Percentiles rank a stretch among this genome's conserved stretches.
phyloP scores from a whole-genome alignment of 2,888 invertebrate genomes.

The Lasioglossum malachurum region DNA sequence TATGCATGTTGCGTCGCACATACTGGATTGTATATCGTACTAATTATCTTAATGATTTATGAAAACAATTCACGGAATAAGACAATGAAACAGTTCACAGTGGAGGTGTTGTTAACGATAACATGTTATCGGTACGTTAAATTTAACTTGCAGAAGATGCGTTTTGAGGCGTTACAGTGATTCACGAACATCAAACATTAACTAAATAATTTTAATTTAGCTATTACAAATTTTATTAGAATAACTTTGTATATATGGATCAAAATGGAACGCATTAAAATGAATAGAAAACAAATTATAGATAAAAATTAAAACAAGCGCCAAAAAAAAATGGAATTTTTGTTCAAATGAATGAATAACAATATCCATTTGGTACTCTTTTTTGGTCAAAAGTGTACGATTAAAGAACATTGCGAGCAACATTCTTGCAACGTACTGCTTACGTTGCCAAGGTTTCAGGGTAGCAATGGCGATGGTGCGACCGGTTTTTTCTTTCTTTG shows the following conservation, averaged over 20 bases:
- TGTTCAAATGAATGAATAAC: neutral
- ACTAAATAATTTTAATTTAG: rapidly evolving
- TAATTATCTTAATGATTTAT: conserved; percentile 3
- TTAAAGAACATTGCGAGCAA: neutral
- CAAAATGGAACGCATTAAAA: neutral
- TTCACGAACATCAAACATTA: neutral
- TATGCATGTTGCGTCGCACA: neutral
- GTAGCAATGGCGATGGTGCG: neutral
- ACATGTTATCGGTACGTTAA: neutral
- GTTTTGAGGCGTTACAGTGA: neutral
- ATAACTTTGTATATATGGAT: neutral
- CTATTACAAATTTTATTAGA: neutral
- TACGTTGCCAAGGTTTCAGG: neutral
- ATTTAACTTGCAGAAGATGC: neutral
- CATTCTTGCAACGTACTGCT: neutral
- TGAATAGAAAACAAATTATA: neutral
- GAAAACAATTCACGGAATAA: neutral
- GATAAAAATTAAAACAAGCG: neutral
- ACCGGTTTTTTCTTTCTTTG: conserved; percentile 15
- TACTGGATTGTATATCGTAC: neutral
- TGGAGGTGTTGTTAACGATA: neutral
- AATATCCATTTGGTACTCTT: neutral
- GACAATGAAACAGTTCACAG: neutral
- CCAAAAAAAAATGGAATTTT: neutral
- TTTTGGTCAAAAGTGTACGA: neutral